These are phyloP conservation scores for Microplitis deprimator DNA, from an alignment of 2,888 invertebrate genomes.

Conservation along the genomic window DNA sequence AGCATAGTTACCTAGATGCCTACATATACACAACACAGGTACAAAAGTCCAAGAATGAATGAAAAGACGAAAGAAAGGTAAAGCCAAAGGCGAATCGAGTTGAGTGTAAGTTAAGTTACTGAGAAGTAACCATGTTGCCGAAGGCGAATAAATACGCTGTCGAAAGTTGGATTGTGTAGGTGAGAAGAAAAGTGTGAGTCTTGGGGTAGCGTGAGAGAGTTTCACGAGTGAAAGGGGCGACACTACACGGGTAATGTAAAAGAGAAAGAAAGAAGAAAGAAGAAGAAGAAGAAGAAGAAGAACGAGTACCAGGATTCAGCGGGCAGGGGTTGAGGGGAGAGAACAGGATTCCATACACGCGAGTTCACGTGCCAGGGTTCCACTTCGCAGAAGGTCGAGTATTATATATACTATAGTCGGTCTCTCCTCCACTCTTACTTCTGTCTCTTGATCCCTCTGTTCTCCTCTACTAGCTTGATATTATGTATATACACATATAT, in stretches of 20 bases:
- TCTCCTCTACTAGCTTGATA: too few relatives aligned
- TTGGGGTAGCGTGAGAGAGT: not conserved
- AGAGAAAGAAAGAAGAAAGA: not conserved
- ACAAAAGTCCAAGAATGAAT: not conserved
- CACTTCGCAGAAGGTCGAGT: constrained; percentile 26
- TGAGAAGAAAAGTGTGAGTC: not conserved
- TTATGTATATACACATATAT: too few relatives aligned
- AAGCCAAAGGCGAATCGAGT: not conserved
- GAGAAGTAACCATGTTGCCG: not conserved
- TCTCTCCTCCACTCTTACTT: not conserved
- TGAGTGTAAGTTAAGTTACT: not conserved
- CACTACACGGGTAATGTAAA: not conserved
- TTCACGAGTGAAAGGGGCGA: not conserved
- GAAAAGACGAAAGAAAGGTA: not conserved
- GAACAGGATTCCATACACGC: constrained; percentile 32
- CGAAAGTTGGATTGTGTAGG: not conserved
- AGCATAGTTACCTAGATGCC: not conserved
- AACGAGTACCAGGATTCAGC: not conserved
- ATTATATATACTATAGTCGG: constrained; percentile 3
- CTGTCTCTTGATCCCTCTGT: constrained; percentile 18
- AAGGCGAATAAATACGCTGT: not conserved
- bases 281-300: not conserved
- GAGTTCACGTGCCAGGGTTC: constrained; percentile 32
- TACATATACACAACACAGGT: not conserved
- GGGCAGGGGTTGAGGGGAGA: not conserved